These are phyloP conservation scores for Denticeps clupeoides DNA, from an alignment of 2,797 vertebrate genomes.

Conservation along the genomic window DNA sequence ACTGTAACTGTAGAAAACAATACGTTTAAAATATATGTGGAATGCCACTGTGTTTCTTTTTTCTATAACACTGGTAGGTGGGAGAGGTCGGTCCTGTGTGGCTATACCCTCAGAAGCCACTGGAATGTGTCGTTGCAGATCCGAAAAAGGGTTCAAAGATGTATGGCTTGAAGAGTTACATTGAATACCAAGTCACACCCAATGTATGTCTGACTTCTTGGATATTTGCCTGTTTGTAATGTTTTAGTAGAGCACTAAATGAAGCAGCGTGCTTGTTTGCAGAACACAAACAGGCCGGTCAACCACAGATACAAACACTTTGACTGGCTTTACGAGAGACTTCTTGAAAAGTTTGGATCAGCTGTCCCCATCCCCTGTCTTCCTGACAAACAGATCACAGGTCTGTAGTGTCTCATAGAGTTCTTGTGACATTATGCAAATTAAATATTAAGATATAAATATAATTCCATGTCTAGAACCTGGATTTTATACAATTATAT, in stretches of 20 bases:
- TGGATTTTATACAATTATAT: too few relatives aligned
- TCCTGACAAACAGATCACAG: slow-evolving; percentile 87
- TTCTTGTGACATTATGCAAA: too few relatives aligned
- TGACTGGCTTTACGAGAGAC: slow-evolving; percentile 84
- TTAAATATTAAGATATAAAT: too few relatives aligned
- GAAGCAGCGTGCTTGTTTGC: slow-evolving; percentile 14
- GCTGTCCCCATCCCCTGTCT: slow-evolving; percentile 77
- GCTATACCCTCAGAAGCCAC: slow-evolving; percentile 70
- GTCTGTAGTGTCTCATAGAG: slow-evolving; percentile 40
- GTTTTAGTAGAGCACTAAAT: not conserved
- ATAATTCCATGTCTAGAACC: too few relatives aligned
- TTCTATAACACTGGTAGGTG: slow-evolving; percentile 41
- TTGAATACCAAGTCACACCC: slow-evolving; percentile 79
- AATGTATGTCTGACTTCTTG: slow-evolving; percentile 58
- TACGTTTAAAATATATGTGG: not conserved
- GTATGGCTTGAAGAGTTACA: slow-evolving; percentile 88
- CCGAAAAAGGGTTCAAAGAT: slow-evolving; percentile 84
- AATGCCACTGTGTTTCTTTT: not conserved
- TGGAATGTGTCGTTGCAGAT: slow-evolving; percentile 79
- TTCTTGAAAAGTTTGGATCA: slow-evolving; percentile 79
- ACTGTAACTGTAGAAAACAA: not conserved
- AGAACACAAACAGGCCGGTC: slow-evolving; percentile 79
- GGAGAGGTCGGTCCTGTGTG: slow-evolving; percentile 84
- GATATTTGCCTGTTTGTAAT: not conserved
- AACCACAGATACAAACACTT: slow-evolving; percentile 93